These are phyloP conservation scores for Drosophila affinis DNA, from an alignment of 2,888 invertebrate genomes.

Conservation along the genomic window DNA sequence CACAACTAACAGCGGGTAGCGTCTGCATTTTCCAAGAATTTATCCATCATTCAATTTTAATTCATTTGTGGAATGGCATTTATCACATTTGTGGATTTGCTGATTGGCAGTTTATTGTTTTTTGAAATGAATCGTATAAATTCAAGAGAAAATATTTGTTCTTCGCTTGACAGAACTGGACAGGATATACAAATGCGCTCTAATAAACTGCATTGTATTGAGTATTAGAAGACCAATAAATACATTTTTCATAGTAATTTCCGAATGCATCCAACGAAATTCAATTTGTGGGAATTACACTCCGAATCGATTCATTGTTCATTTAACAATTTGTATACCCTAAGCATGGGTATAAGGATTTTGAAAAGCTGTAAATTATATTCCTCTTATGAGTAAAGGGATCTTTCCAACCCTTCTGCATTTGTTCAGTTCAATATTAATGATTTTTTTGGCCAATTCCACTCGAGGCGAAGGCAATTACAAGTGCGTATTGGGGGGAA, in stretches of 20 bases:
- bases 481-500: background rate
- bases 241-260: too few species aligned
- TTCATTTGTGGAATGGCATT: background rate
- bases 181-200: background rate
- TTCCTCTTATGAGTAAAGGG: too few species aligned
- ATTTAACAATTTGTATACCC: background rate
- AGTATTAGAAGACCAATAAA: background rate
- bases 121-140: slow-evolving; percentile 3
- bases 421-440: background rate
- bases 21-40: background rate
- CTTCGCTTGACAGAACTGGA: too few species aligned
- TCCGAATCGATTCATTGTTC: background rate
- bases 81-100: too few species aligned
- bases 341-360: background rate
- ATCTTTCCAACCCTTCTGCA: too few species aligned
- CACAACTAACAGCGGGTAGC: background rate
- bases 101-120: background rate
- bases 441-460: background rate
- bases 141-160: background rate
- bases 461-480: background rate
- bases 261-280: too few species aligned
- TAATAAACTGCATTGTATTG: background rate
- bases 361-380: too few species aligned
- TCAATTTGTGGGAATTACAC: too few species aligned
- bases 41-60: background rate